Evolutionary conservation across 2,888 invertebrate species (phyloP), one percentile per base, ranked within the genome.

Genomic region (Teinopalpus imperialis): DNA sequence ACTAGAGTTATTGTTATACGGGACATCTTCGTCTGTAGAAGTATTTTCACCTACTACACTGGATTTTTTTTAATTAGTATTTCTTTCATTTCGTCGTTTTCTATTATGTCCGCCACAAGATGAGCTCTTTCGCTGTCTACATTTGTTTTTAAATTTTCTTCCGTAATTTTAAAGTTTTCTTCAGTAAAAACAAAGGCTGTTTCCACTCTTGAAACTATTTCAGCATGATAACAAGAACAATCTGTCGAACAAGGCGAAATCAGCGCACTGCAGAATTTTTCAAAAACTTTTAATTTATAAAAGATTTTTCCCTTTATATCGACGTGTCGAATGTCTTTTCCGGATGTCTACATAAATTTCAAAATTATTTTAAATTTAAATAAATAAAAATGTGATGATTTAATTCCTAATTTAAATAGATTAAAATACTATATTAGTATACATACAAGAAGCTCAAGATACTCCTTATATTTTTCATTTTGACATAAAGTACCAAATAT

Each of bases 301-400:
- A 87, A 59, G 52, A 88, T 88, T 69, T 78, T 87, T 9, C 80
- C 86, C 61, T 74, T 85, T 45, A 85, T 77, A 43, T 86, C 81
- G 29, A 86, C 66, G 42, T 69, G 62, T 5, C 77, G 69, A 16
- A 63, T 79, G 44, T 86, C 81, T 68, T 72, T 85, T 5, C 80
- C 82, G 2, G 76, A 64, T 27, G 74, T 78, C 87, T 87, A 59
- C 21, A 73, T 59, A 49, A 43, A 26, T 31, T 41, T 57, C 6
- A 8, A 9, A 9, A 4, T 9, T 6, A 8, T 3, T 16, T 16
- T 4, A 6, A 2, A 16, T 3, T 16, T 4, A 13, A 16, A 24
- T 7, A 24, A 8, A n/a, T n/a, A n/a, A n/a, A n/a, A n/a, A n/a
- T n/a, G n/a, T n/a, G n/a, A n/a, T n/a, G n/a, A n/a, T n/a, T n/a